Evolutionary conservation across 1,140 invertebrate genomes (phyloP).

Genomic region (Drosophila parvula): DNA sequence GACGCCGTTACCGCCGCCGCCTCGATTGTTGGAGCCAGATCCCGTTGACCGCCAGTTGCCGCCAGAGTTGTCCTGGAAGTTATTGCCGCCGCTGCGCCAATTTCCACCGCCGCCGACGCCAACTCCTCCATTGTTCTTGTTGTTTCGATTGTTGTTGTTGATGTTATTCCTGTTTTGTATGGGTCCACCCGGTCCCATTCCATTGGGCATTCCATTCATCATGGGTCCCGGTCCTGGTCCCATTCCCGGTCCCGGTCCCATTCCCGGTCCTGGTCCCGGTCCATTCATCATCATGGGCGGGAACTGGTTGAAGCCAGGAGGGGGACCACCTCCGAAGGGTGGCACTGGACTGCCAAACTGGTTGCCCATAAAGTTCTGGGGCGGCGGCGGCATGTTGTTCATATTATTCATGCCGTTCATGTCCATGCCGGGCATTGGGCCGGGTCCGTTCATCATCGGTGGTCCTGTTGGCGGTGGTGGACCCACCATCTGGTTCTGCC

Average conservation of each 20-base stretch:
- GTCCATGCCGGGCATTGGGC: slow-evolving; percentile 57
- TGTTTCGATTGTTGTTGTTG: slow-evolving; percentile 57
- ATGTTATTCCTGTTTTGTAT: slow-evolving; percentile 55
- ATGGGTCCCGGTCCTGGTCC: slow-evolving; percentile 76
- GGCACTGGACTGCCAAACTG: slow-evolving; percentile 64
- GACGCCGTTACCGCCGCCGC: slow-evolving; percentile 84
- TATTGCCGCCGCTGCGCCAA: slow-evolving; percentile 73
- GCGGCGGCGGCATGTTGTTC: slow-evolving; percentile 60
- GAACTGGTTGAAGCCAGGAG: slow-evolving; percentile 60
- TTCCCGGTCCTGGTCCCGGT: slow-evolving; percentile 78
- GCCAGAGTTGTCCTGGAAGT: slow-evolving; percentile 73
- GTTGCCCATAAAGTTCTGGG: slow-evolving; percentile 63
- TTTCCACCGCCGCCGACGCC: slow-evolving; percentile 54
- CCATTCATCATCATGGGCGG: slow-evolving; percentile 81
- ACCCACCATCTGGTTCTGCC: slow-evolving; percentile 63
- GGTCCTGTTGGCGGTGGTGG: slow-evolving; percentile 32
- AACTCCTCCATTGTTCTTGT: slow-evolving; percentile 46
- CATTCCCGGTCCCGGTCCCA: slow-evolving; percentile 83
- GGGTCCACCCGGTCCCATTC: slow-evolving; percentile 53
- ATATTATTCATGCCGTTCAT: slow-evolving; percentile 38
- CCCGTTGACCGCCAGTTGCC: slow-evolving; percentile 79
- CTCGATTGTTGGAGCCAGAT: slow-evolving; percentile 68
- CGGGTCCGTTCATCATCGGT: slow-evolving; percentile 55
- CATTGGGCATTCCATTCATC: slow-evolving; percentile 83
- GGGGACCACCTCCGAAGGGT: slow-evolving; percentile 52